Evolutionary conservation across 2,113 vertebrate genomes (phyloP), one percentile per base, ranked within the genome.

Genomic region (Rhinichthys klamathensis): DNA sequence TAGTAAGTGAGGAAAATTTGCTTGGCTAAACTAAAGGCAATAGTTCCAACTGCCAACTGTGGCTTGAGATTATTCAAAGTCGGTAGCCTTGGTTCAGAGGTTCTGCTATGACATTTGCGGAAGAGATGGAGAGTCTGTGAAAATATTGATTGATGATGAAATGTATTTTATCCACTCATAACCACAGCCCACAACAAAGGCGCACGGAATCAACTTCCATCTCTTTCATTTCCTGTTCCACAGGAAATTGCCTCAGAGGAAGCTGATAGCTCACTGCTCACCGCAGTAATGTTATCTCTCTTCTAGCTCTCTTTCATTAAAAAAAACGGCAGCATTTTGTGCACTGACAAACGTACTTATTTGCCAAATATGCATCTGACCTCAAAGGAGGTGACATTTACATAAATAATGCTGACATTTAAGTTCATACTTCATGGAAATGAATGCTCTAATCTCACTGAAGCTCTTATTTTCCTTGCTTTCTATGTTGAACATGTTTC

Each of bases 171-270:
- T 95, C 93, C 88, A 87, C 88, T 94, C 90, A 93, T 94, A 93
- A 94, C 83, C 85, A 89, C 80, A 80, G 81, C 54, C 13, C 1
- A 84, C 87, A 92, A 93, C 90, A 94, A 94, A 93, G 91, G 81
- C n/a, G 60, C 51, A 32, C 65, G 27, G 11, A 32, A 88, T 80
- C 0, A 0, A 91, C 93, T 92, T 91, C 58, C 0, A n/a, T 88
- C 91, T 80, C 90, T 98, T 98, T 99, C 95, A 99, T 99, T 97
- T 99, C 98, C 98, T 96, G 93, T 88, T 86, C 23, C 75, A 89
- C 95, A 96, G 98, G 97, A 99, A 96, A 98, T 98, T 96, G 95
- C 91, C 89, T 91, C 89, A 87, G 91, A 92, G 84, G 86, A 91
- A 85, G 88, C 75, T 89, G 94, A 95, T 89, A 93, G 91, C 89